Conservation (phyloP, 2,888 invertebrate species). For the Euphydryas editha region DNA sequence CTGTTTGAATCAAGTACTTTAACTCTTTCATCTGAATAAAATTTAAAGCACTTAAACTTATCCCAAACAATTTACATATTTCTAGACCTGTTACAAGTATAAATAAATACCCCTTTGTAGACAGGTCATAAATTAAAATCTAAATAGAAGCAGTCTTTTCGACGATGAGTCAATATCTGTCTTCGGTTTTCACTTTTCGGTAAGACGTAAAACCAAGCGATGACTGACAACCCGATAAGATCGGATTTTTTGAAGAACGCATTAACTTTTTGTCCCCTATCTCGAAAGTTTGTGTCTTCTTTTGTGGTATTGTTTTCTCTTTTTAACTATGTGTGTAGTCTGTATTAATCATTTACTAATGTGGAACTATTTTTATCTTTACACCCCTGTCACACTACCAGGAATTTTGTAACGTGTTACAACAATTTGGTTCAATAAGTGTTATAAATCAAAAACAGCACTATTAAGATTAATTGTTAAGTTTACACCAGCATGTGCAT, state of each 20-base stretch:
- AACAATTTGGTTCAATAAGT: background rate
- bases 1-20: background rate
- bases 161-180: slow-evolving; percentile 49
- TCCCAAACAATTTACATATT: background rate
- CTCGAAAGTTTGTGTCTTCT: slow-evolving; percentile 43
- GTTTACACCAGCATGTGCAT: too few species aligned
- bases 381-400: slow-evolving; percentile 35
- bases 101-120: slow-evolving; percentile 14
- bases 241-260: slow-evolving; percentile 67
- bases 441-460: too few species aligned
- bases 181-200: slow-evolving; percentile 44
- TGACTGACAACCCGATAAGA: slow-evolving; percentile 75
- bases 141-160: slow-evolving; percentile 42
- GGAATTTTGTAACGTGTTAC: slow-evolving; percentile 20
- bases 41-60: background rate
- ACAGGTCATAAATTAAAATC: slow-evolving; percentile 42
- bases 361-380: slow-evolving; percentile 36
- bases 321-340: slow-evolving; percentile 41
- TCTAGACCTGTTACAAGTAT: background rate
- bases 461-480: too few species aligned
- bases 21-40: background rate
- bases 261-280: slow-evolving; percentile 64
- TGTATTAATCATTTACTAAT: slow-evolving; percentile 41
- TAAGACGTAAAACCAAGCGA: slow-evolving; percentile 58
- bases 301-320: slow-evolving; percentile 44